These are phyloP conservation scores for Corythornis vintsioides DNA, from an alignment of 2,113 vertebrate species.

Conservation along the genomic window DNA sequence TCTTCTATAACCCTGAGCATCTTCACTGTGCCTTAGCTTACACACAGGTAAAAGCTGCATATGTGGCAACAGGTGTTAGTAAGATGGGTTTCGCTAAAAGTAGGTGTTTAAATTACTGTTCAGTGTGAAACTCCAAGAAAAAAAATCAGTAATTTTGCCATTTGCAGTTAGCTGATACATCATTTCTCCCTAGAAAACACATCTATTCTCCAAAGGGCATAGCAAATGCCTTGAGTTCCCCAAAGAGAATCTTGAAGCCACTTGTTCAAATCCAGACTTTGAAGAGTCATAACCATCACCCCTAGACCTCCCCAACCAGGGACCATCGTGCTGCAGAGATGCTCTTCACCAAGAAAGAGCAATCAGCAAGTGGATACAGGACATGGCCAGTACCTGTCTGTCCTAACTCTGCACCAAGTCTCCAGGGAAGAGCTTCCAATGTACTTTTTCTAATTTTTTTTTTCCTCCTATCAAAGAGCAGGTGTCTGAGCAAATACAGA, in stretches of 20 bases:
- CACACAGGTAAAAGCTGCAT: background rate
- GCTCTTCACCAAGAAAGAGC: background rate
- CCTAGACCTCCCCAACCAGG: background rate
- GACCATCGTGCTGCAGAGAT: background rate
- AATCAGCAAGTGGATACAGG: background rate
- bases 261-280: background rate
- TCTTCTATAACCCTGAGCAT: background rate
- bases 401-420: background rate
- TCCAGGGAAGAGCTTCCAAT: background rate
- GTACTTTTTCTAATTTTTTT: background rate
- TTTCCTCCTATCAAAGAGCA: background rate
- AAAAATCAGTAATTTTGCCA: background rate
- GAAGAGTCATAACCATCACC: background rate
- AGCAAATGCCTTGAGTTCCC: background rate
- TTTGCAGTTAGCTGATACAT: background rate
- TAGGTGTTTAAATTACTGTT: background rate
- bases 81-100: slow-evolving; percentile 2
- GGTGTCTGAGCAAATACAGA: background rate
- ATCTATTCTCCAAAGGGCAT: background rate
- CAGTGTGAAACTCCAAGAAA: background rate
- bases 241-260: background rate
- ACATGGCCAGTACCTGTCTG: background rate
- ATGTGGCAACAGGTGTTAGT: background rate
- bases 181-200: background rate
- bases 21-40: background rate